phyloP scores from a whole-genome alignment of 2,888 invertebrate genomes.

The Salpingus planirostris region DNA sequence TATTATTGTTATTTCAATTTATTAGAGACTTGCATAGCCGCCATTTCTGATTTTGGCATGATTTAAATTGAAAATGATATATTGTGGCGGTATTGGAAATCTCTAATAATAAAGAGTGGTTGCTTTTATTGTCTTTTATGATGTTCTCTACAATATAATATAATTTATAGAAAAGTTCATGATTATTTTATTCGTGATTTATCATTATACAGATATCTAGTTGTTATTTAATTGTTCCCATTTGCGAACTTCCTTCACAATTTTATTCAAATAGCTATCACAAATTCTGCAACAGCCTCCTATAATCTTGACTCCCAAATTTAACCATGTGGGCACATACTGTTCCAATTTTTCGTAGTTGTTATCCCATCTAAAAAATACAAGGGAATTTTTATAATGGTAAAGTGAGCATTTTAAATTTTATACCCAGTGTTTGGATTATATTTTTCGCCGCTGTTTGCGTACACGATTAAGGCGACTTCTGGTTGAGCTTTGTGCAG shows the following conservation, averaged over 20 bases:
- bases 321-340: constrained; percentile 69
- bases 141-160: too few relatives aligned
- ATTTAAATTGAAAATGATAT: too few relatives aligned
- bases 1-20: too few relatives aligned
- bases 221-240: constrained; percentile 22
- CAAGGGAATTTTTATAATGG: too few relatives aligned
- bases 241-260: constrained; percentile 49
- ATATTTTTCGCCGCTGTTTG: constrained; percentile 79
- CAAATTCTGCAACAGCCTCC: constrained; percentile 85
- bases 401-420: too few relatives aligned
- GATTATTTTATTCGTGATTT: neutral
- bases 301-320: constrained; percentile 66
- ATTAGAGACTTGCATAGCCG: too few relatives aligned
- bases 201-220: neutral
- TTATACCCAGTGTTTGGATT: constrained; percentile 33
- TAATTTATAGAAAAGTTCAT: neutral
- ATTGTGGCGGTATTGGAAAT: too few relatives aligned
- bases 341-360: constrained; percentile 55
- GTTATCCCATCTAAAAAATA: constrained; percentile 51
- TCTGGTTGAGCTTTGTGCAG: constrained; percentile 40
- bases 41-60: too few relatives aligned
- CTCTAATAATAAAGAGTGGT: too few relatives aligned
- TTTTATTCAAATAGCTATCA: constrained; percentile 63
- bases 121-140: too few relatives aligned
- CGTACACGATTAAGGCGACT: constrained; percentile 74